These are phyloP conservation scores for Arenaria interpres DNA, from an alignment of 2,113 vertebrate genomes.

Conservation along the genomic window DNA sequence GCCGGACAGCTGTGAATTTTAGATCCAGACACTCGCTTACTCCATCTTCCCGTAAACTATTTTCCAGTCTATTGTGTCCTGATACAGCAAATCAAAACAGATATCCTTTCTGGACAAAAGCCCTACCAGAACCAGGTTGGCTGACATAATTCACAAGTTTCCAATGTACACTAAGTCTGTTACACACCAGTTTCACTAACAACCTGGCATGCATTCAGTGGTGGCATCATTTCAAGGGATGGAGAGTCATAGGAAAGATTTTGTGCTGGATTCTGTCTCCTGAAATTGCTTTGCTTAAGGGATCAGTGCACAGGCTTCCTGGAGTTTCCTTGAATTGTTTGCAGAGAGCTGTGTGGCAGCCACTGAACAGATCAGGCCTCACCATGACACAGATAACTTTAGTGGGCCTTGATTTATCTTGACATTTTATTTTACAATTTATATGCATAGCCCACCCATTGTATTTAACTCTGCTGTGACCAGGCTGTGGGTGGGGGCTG, in stretches of 20 bases:
- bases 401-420: slow-evolving; percentile 40
- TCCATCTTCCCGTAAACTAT: not conserved
- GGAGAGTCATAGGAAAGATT: slow-evolving; percentile 54
- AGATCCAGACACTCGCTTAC: not conserved
- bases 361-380: not conserved
- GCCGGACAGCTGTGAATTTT: not conserved
- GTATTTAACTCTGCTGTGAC: not conserved
- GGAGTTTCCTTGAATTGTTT: slow-evolving; percentile 79
- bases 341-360: not conserved
- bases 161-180: not conserved
- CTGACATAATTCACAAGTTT: slow-evolving; percentile 31
- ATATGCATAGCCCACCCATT: not conserved
- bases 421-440: not conserved
- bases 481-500: not conserved
- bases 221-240: slow-evolving; percentile 63
- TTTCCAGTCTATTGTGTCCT: slow-evolving; percentile 40
- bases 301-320: slow-evolving; percentile 60
- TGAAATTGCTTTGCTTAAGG: not conserved
- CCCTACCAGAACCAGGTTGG: slow-evolving; percentile 37
- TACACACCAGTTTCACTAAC: not conserved
- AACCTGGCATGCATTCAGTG: slow-evolving; percentile 45
- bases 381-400: slow-evolving; percentile 3
- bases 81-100: slow-evolving; percentile 40
- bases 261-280: slow-evolving; percentile 15
- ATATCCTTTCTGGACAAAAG: slow-evolving; percentile 71